Percentiles rank a stretch among this genome's conserved stretches.
These are phyloP conservation scores for Phoenicopterus ruber DNA, from an alignment of 2,113 vertebrate species.

Conservation along the genomic window DNA sequence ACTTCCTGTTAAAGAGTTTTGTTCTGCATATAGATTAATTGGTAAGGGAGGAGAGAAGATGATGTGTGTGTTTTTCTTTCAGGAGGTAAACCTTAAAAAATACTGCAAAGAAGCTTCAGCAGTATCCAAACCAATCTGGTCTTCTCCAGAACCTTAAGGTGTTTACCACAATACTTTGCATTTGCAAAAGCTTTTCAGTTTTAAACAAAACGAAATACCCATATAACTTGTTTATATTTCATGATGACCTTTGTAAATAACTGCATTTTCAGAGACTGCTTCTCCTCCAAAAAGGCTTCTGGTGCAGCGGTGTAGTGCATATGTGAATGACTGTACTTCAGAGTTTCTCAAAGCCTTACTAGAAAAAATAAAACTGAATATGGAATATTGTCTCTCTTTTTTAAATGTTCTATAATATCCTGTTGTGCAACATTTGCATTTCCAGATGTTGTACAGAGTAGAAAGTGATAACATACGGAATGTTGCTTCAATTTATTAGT, in stretches of 20 bases:
- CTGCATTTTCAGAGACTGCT: not conserved
- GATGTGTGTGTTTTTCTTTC: not conserved
- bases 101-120: not conserved
- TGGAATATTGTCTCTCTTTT: not conserved
- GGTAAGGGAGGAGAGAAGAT: not conserved
- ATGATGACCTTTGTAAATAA: not conserved
- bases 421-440: constrained; percentile 35
- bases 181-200: not conserved
- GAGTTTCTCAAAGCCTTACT: not conserved
- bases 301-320: not conserved
- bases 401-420: not conserved
- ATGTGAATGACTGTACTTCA: not conserved
- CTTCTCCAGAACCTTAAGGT: not conserved
- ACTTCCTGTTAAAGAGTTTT: not conserved
- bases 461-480: constrained; percentile 56
- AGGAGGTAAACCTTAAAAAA: not conserved
- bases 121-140: not conserved
- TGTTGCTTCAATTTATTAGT: constrained; percentile 46
- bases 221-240: not conserved
- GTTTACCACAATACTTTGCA: not conserved
- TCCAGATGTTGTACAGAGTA: constrained; percentile 36
- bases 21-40: not conserved
- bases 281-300: not conserved
- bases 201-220: not conserved
- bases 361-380: not conserved